Base-by-base conservation (phyloP, 2,113 vertebrate genomes). In the Helogale parvula region DNA sequence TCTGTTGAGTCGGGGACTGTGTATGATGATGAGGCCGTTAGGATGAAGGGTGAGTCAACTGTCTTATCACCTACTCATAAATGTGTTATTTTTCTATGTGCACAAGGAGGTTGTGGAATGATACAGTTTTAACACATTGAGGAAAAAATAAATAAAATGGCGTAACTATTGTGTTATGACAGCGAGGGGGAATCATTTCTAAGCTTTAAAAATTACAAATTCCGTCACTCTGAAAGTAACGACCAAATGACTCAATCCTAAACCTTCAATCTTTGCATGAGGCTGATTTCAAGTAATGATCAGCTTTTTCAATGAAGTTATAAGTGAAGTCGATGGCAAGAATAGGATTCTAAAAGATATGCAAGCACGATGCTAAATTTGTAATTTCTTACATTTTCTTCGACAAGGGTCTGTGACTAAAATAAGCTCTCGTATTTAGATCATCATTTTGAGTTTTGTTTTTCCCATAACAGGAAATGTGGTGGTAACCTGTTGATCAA, bases 1-100 rank as follows among this genome's bases (percentile, higher is more conserved):
- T 97, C 97, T 98, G 97, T 87, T 96, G 95, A 82, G 95, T 74
- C 1, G 4, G 88, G 88, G 89, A 57, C 86, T 63, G 52, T 79
- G 66, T 74, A 71, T 27, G 81, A 92, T 63, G 94, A 88, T 31
- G 60, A 65, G 90, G 76, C 54, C 41, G 71, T 94, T 79, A 88
- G 90, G 97, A 66, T 92, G 97, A 97, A 76, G 93, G 92, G 68
- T 91, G 92, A 96, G 72, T 97, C 96, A 94, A 90, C 95, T 77
- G 63, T 95, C 94, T 92, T 69, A 79, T 93, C 97, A 96, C 96
- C 97, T 93, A 95, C 95, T 96, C 93, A 68, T 92, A 85, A 80
- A 81, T 45, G 94, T 97, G 97, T 93, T 93, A 96, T 85, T 90
- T 90, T 83, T 96, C 83, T 96, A 31, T 16, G 35, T 79, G 90